Conservation (phyloP, 2,888 invertebrate genomes). For the Agrochola lychnidis region DNA sequence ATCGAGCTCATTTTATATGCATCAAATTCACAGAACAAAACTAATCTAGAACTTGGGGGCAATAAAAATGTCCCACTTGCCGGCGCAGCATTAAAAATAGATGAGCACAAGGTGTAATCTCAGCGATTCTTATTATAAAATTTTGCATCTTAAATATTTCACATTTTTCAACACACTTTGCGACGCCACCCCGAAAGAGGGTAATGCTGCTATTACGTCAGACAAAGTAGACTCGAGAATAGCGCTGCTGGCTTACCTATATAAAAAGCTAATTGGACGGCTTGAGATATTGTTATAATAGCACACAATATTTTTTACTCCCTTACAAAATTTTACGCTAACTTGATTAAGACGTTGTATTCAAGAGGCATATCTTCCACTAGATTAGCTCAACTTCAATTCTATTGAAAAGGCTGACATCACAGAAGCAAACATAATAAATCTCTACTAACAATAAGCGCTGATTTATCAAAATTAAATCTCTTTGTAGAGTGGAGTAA, state of each 20-base stretch:
- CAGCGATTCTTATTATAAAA: conserved; percentile 88
- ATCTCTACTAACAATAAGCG: conserved; percentile 84
- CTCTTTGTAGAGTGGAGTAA: conserved; percentile 87
- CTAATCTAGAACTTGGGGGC: conserved; percentile 88
- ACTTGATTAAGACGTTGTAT: conserved; percentile 38
- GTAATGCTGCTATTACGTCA: conserved; percentile 80
- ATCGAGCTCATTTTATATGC: conserved; percentile 90
- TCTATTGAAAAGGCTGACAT: conserved; percentile 71
- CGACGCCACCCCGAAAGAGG: conserved; percentile 75
- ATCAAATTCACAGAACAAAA: conserved; percentile 90
- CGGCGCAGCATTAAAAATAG: conserved; percentile 86
- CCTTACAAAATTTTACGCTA: conserved; percentile 52
- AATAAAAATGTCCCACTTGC: conserved; percentile 90
- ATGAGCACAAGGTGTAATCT: conserved; percentile 89
- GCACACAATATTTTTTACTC: conserved; percentile 59
- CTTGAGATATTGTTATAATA: conserved; percentile 69
- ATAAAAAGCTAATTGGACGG: conserved; percentile 71
- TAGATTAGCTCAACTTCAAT: conserved; percentile 60
- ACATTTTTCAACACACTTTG: conserved; percentile 85
- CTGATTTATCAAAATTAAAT: conserved; percentile 90
- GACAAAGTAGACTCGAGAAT: conserved; percentile 77
- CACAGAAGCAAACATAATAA: conserved; percentile 81
- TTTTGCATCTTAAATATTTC: conserved; percentile 87
- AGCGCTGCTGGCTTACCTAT: conserved; percentile 67
- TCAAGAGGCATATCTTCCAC: conserved; percentile 40